Conservation (phyloP, 2,113 vertebrate genomes). For the Tychaedon coryphoeus region DNA sequence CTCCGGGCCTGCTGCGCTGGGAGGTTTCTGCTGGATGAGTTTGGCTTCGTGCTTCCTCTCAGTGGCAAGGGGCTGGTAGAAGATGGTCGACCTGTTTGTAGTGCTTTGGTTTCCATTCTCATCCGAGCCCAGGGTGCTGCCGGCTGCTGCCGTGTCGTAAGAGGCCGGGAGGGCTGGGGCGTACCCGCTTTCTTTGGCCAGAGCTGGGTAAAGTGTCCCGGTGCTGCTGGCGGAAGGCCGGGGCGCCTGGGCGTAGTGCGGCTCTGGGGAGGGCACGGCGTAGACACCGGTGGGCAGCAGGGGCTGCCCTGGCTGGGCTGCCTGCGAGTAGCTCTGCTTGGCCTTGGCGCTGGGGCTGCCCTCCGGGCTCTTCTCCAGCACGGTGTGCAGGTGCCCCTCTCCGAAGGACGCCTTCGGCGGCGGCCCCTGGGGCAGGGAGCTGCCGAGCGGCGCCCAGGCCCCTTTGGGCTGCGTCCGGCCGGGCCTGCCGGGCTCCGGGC, state of each 20-base stretch:
- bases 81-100: constrained; percentile 46
- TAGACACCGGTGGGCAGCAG: constrained; percentile 84
- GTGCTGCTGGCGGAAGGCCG: constrained; percentile 60
- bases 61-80: constrained; percentile 40
- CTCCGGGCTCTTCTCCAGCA: constrained; percentile 92
- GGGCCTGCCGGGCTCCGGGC: constrained; percentile 80
- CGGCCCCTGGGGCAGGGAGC: constrained; percentile 62
- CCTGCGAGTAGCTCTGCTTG: constrained; percentile 77
- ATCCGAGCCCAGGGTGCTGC: neutral
- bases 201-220: constrained; percentile 75
- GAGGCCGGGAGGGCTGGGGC: neutral
- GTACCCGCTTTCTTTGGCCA: constrained; percentile 83
- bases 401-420: constrained; percentile 57
- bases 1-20: constrained; percentile 47
- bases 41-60: constrained; percentile 70
- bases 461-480: constrained; percentile 76
- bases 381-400: constrained; percentile 89
- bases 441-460: constrained; percentile 73
- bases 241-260: constrained; percentile 86
- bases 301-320: constrained; percentile 76
- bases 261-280: constrained; percentile 83
- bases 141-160: neutral
- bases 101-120: constrained; percentile 84
- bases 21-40: constrained; percentile 62
- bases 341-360: constrained; percentile 87